Evolutionary conservation across 1,140 invertebrate species (phyloP).

Genomic region (Drosophila sp.): DNA sequence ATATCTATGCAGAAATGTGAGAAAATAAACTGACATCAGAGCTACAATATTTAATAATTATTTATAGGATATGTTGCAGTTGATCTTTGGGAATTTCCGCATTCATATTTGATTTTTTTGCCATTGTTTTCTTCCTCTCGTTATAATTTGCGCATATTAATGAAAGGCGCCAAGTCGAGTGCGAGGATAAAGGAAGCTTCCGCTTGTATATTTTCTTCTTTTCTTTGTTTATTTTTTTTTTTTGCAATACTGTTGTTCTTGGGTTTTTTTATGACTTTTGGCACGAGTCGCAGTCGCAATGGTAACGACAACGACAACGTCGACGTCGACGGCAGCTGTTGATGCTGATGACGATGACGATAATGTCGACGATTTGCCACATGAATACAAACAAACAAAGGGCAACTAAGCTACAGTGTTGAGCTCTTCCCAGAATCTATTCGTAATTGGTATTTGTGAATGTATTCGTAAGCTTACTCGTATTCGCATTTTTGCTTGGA

Average conservation of each 20-base stretch:
- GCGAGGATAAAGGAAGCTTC: conserved; percentile 34
- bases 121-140: conserved; percentile 19
- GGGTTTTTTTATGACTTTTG: conserved; percentile 63
- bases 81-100: background rate
- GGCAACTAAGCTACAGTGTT: conserved; percentile 15
- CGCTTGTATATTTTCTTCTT: conserved; percentile 11
- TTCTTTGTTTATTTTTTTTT: background rate
- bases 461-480: background rate
- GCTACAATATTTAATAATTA: background rate
- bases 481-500: conserved; percentile 10
- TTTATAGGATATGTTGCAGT: background rate
- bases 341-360: conserved; percentile 48
- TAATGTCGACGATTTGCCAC: conserved; percentile 78
- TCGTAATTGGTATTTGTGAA: conserved; percentile 17
- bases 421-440: conserved; percentile 23
- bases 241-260: background rate
- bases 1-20: too few species aligned
- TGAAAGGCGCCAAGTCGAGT: conserved; percentile 30
- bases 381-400: conserved; percentile 59
- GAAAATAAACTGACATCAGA: too few species aligned
- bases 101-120: conserved; percentile 1
- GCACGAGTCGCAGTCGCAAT: conserved; percentile 58
- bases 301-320: background rate
- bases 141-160: conserved; percentile 68
- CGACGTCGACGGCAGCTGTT: conserved; percentile 21